Conservation (phyloP, 2,113 vertebrate genomes). For the Brachyhypopomus occidentalis region DNA sequence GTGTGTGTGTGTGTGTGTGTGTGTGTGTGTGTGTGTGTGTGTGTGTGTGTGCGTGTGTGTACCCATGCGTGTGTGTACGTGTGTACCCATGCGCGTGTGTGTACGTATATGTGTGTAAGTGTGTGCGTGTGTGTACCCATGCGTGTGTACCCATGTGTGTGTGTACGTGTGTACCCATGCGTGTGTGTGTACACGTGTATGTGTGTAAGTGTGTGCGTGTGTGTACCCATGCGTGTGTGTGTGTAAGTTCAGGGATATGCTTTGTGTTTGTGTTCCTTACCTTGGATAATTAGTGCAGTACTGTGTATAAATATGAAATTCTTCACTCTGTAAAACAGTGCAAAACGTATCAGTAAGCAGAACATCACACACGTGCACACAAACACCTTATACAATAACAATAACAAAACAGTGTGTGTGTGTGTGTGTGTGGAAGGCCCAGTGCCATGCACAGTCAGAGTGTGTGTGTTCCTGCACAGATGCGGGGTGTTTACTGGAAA, state of each 20-base stretch:
- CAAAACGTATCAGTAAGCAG: neutral
- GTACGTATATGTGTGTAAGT: neutral
- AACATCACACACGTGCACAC: neutral
- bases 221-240: conserved; percentile 9
- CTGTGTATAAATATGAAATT: conserved; percentile 94
- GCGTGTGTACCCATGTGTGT: too few species aligned
- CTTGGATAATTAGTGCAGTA: conserved; percentile 96
- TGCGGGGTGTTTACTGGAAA: too few species aligned
- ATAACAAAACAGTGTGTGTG: too few species aligned
- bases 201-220: neutral
- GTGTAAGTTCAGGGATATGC: neutral
- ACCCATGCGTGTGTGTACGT: too few species aligned
- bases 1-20: conserved; percentile 9
- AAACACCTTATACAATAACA: too few species aligned
- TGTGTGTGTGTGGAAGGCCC: too few species aligned
- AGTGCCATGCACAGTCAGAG: too few species aligned
- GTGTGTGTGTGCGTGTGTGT: too few species aligned
- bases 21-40: neutral
- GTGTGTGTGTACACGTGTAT: neutral
- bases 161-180: too few species aligned
- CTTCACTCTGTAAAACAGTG: conserved; percentile 83
- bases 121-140: neutral
- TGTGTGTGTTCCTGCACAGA: too few species aligned
- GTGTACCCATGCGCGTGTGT: too few species aligned
- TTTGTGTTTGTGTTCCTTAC: conserved; percentile 59